Conservation (phyloP, 2,888 invertebrate species). For the Ennomos fuscantarius region DNA sequence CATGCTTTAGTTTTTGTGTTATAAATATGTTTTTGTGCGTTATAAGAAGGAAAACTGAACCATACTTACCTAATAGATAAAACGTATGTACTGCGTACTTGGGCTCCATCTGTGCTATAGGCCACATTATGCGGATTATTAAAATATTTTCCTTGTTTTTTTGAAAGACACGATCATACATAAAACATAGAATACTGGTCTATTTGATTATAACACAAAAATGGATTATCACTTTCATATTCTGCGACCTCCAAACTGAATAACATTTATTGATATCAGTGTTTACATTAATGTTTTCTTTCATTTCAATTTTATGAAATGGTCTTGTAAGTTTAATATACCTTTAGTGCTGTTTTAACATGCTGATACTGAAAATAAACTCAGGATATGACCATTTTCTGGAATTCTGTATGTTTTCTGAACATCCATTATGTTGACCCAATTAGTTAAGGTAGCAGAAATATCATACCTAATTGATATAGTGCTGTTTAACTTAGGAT, state of each 20-base stretch:
- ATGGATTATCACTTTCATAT: slow-evolving; percentile 7
- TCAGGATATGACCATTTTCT: no score
- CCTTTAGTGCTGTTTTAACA: no score
- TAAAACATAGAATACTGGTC: background rate
- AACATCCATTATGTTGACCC: no score
- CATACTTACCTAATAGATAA: slow-evolving; percentile 4
- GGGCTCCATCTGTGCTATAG: background rate
- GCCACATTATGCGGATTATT: slow-evolving; percentile 12
- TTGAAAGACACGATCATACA: background rate
- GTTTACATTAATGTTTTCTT: slow-evolving; percentile 4
- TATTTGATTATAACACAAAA: background rate
- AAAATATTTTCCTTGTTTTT: slow-evolving; percentile 19
- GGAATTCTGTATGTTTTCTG: no score
- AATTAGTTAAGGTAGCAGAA: no score
- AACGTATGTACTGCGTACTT: slow-evolving; percentile 5
- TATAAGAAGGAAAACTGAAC: slow-evolving; percentile 7
- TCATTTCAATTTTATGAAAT: no score
- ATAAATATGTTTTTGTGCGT: slow-evolving; percentile 3
- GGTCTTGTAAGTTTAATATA: no score
- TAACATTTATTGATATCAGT: background rate
- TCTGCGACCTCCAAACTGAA: slow-evolving; percentile 15
- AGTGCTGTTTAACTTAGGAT: no score
- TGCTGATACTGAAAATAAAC: no score
- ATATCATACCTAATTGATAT: no score
- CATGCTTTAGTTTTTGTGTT: background rate